Evolutionary conservation across 2,113 vertebrate genomes (phyloP), one percentile per base, ranked within the genome.

Genomic region (Chrysochloris asiatica): DNA sequence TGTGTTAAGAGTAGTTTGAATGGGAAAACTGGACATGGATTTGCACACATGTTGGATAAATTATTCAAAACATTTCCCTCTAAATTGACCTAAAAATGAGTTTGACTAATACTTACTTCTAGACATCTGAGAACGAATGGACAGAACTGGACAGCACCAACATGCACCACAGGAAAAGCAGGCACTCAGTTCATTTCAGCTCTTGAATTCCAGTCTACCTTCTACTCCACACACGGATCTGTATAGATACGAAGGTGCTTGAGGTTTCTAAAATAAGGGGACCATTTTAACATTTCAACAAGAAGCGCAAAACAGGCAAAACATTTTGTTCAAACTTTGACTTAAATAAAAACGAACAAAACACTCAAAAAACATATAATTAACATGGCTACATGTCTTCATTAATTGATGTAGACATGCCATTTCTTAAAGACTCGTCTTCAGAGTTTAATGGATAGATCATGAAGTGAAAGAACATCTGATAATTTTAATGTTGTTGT

Each of bases 151-250:
- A 52, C 36, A 83, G 33, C 13, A 77, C 4, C 13, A 86, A 52
- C 77, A 72, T 67, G 71, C 50, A 80, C 21, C 52, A 90, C 8
- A 75, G 30, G 30, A 93, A 92, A 92, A 88, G 6, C 1, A 43
- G 22, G 75, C 41, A 3, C 33, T n/a, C 71, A 91, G 83, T 88
- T 21, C 71, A 85, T 88, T 90, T 88, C 24, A 48, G 7, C 78
- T 92, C 6, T 71, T 90, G 92, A 90, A 78, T 79, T 85, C 41
- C 30, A 90, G 30, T 9, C 85, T 65, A 50, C 79, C 88, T 81
- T 77, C 3, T 80, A 93, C 92, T 56, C 61, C 19, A 85, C 75
- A 4, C 48, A 90, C 76, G 63, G 71, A 48, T 56, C 13, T 19
- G 43, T 33, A 8, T 33, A 87, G 28, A 10, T 79, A 17, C 77